A percentile compares a stretch with the other conserved stretches of the same genome.
Evolutionary conservation across 2,888 invertebrate genomes (phyloP).

Genomic region (Eupithecia dodoneata): DNA sequence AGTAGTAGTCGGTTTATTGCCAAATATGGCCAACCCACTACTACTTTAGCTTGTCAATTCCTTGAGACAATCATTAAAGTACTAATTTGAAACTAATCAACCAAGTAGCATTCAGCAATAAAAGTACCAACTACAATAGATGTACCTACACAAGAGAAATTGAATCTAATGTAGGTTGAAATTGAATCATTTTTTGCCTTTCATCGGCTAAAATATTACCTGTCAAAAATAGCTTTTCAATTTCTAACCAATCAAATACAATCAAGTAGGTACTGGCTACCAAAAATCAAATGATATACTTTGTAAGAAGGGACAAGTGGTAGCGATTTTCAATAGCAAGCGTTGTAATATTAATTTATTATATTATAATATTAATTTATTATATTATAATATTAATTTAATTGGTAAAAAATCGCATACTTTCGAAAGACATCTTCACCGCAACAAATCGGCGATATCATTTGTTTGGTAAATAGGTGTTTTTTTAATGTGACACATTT

Average conservation of each 20-base stretch:
- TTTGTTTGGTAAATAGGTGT: no score
- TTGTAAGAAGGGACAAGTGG: not conserved
- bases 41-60: no score
- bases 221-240: conserved; percentile 70
- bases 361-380: no score
- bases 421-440: no score
- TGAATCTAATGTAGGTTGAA: conserved; percentile 39
- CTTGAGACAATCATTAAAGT: no score
- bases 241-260: conserved; percentile 75
- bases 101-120: not conserved
- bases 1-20: no score
- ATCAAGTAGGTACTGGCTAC: conserved; percentile 62
- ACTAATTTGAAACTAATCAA: not conserved
- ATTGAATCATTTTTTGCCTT: conserved; percentile 41
- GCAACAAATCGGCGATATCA: no score
- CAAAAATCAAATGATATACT: conserved; percentile 45
- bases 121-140: not conserved
- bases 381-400: no score
- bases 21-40: no score
- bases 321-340: not conserved
- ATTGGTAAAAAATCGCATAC: no score
- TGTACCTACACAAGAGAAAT: conserved; percentile 13
- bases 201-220: conserved; percentile 59
- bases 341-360: no score
- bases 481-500: no score